Percentiles rank a stretch among this genome's conserved stretches.
phyloP scores from a whole-genome alignment of 2,113 vertebrate species.

The Gallinago jamesoni region DNA sequence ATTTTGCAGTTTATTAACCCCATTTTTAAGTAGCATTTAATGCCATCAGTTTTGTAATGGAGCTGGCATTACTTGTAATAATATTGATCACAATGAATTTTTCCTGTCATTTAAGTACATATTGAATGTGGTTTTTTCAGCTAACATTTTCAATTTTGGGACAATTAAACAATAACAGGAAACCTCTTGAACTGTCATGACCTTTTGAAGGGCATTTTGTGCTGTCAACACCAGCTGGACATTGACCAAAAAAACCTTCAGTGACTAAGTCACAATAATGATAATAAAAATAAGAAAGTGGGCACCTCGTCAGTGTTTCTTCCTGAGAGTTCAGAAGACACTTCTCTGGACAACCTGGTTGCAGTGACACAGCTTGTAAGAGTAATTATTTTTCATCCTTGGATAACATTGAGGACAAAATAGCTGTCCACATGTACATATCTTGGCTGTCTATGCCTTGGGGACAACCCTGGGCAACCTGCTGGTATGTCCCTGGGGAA shows the following conservation, averaged over 20 bases:
- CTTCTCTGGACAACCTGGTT: not conserved
- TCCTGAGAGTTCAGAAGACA: not conserved
- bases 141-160: not conserved
- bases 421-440: not conserved
- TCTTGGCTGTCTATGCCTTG: not conserved
- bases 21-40: constrained; percentile 2
- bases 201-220: constrained; percentile 8
- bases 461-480: not conserved
- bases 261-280: not conserved
- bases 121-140: not conserved
- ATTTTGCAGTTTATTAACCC: not conserved
- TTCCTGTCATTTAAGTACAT: not conserved
- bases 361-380: not conserved
- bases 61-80: not conserved
- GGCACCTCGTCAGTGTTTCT: not conserved
- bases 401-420: not conserved
- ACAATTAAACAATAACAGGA: not conserved
- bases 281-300: not conserved
- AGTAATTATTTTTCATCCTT: not conserved
- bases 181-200: not conserved
- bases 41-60: not conserved
- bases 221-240: not conserved
- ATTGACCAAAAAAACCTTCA: not conserved
- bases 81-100: not conserved
- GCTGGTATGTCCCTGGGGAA: not conserved